Evolutionary conservation across 2,888 invertebrate genomes (phyloP).

Genomic region (Volucella zonaria): DNA sequence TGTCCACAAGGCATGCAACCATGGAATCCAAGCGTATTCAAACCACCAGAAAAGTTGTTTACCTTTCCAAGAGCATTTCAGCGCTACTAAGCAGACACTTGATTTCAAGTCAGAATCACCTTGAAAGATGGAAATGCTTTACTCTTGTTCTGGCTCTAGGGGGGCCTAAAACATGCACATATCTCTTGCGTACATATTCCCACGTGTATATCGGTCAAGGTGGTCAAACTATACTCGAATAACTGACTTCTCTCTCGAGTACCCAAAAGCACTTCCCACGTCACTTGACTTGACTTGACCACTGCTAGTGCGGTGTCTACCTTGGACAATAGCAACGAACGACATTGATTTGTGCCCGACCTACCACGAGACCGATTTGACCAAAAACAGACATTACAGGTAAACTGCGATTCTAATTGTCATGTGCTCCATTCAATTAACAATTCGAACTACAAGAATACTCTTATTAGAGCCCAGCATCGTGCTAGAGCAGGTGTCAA

Average conservation of each 20-base stretch:
- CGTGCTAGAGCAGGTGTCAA: constrained; percentile 48
- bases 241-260: constrained; percentile 40
- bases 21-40: constrained; percentile 12
- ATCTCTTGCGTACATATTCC: constrained; percentile 38
- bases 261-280: constrained; percentile 61
- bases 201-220: constrained; percentile 71
- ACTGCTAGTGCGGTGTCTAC: constrained; percentile 6
- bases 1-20: constrained; percentile 9
- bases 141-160: constrained; percentile 47
- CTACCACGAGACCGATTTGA: constrained; percentile 43
- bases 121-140: constrained; percentile 64
- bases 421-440: constrained; percentile 1
- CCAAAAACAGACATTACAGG: constrained; percentile 34
- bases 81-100: constrained; percentile 46
- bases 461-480: no score
- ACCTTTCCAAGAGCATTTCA: constrained; percentile 66
- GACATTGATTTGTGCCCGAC: constrained; percentile 71
- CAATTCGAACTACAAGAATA: neutral
- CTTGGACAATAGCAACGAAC: constrained; percentile 57
- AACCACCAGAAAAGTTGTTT: constrained; percentile 67
- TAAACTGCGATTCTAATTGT: constrained; percentile 65
- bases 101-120: constrained; percentile 49
- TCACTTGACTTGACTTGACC: constrained; percentile 18
- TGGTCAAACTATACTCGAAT: constrained; percentile 36
- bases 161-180: constrained; percentile 5